Evolutionary conservation across 2,888 invertebrate genomes (phyloP).

Genomic region (Rhogogaster chlorosoma): DNA sequence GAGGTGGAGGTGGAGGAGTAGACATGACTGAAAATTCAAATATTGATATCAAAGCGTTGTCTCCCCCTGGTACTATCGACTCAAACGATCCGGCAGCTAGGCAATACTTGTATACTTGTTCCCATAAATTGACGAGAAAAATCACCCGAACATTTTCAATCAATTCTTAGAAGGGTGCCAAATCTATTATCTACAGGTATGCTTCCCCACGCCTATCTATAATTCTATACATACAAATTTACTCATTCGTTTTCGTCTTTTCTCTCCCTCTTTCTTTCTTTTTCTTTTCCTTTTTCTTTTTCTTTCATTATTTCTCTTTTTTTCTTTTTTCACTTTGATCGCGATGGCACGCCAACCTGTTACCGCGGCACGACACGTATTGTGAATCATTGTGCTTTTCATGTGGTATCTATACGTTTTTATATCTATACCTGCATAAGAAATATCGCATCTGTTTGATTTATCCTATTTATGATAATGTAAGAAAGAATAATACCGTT

Average conservation of each 20-base stretch:
- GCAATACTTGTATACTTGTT: neutral
- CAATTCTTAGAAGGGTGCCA: neutral
- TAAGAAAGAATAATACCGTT: neutral
- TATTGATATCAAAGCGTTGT: neutral
- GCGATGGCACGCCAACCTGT: conserved; percentile 28
- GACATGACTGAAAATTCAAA: conserved; percentile 9
- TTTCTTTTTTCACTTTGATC: neutral
- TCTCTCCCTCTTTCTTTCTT: neutral
- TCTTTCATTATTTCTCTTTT: neutral
- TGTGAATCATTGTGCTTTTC: neutral
- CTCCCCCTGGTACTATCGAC: conserved; percentile 23
- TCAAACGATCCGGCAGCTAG: neutral
- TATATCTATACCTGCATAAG: neutral
- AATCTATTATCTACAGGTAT: neutral
- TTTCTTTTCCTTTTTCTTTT: neutral
- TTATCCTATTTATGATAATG: neutral
- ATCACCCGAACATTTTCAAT: conserved; percentile 14
- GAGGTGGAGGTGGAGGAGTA: neutral
- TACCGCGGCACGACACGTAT: conserved; percentile 1
- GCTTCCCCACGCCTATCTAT: neutral
- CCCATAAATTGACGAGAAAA: conserved; percentile 11
- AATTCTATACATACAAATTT: neutral
- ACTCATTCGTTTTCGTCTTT: neutral
- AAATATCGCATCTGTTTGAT: neutral
- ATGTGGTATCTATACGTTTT: neutral